Base-by-base conservation (phyloP, 2,113 vertebrate species). In the Daboia siamensis region DNA sequence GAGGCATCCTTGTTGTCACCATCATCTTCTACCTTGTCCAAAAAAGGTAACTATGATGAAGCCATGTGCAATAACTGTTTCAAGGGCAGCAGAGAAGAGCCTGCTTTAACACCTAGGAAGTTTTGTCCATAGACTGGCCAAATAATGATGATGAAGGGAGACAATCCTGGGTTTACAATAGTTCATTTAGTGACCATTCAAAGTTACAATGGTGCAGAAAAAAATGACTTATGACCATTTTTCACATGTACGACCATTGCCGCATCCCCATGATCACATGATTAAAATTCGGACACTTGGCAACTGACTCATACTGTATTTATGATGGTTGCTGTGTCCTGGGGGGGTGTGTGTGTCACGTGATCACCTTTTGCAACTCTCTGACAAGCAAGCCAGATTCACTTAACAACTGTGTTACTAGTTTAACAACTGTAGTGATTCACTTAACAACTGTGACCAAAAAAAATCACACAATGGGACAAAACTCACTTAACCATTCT, bases 31-130 rank as follows among this genome's bases (percentile, higher is more conserved):
- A 93, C 7, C 88, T 95, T 51, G 88, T 55, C 93, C 96, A 93
- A 48, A 95, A 54, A 90, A 96, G 97, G 97, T 97, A 93, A 96
- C 3, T 44, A 17, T 21, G 44, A 29, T 26, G 26, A n/a, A 15
- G 84, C 23, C 84, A 48, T 54, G 48, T 1, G 20, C 46, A 15
- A n/a, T 8, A 74, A 33, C 69, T 39, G 39, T 74, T 74, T 74
- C 13, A 74, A 80, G n/a, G 46, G 46, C 85, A 86, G 24, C 12
- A 24, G 85, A 86, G 46, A 46, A 86, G 23, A 39, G 2, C 5
- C 69, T 80, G 69, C n/a, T 80, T 80, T 80, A 80, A 80, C 2
- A 39, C 15, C 17, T n/a, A 39, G 69, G 69, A 80, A 39, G 15
- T 15, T 80, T 20, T 39, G 15, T 20, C 69, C 39, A 39, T 80